Evolutionary conservation across 1,140 invertebrate genomes (phyloP), one percentile per base, ranked within the genome.

Genomic region (Phortica variegata): DNA sequence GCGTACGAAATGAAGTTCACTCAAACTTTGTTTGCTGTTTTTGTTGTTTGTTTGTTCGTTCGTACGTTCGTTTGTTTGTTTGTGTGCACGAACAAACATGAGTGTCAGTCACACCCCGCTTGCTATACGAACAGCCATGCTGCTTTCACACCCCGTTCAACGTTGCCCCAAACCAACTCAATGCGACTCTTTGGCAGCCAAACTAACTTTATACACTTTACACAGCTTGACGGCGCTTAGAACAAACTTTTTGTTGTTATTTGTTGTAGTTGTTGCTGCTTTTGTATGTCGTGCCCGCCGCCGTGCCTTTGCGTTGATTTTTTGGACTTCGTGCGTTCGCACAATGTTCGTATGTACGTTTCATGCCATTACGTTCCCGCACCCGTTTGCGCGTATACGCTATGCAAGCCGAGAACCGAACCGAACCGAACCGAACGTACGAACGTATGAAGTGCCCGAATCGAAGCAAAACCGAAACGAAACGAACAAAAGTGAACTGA

Each of bases 31-130:
- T n/a, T n/a, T n/a, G n/a, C n/a, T n/a, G n/a, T n/a, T n/a, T n/a
- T n/a, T n/a, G n/a, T n/a, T n/a, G n/a, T n/a, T n/a, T n/a, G n/a
- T n/a, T n/a, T n/a, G n/a, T n/a, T n/a, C n/a, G n/a, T n/a, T n/a
- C n/a, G n/a, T n/a, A n/a, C n/a, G n/a, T n/a, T n/a, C n/a, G n/a
- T n/a, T n/a, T n/a, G n/a, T n/a, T n/a, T n/a, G n/a, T 53, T 65
- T 65, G 54, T 58, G 49, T 58, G 49, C 58, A 56, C 47, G n/a
- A n/a, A n/a, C 47, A 54, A 58, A 65, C 52, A 61, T 49, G 62
- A n/a, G n/a, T n/a, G n/a, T n/a, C n/a, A n/a, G n/a, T n/a, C n/a
- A n/a, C n/a, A n/a, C n/a, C n/a, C 31, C 44, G 41, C 26, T 23
- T 15, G 44, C 29, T 16, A 18, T 23, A 19, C 42, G 29, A 16